Evolutionary conservation across 2,113 vertebrate genomes (phyloP), one percentile per base, ranked within the genome.

Genomic region (Buteo buteo): DNA sequence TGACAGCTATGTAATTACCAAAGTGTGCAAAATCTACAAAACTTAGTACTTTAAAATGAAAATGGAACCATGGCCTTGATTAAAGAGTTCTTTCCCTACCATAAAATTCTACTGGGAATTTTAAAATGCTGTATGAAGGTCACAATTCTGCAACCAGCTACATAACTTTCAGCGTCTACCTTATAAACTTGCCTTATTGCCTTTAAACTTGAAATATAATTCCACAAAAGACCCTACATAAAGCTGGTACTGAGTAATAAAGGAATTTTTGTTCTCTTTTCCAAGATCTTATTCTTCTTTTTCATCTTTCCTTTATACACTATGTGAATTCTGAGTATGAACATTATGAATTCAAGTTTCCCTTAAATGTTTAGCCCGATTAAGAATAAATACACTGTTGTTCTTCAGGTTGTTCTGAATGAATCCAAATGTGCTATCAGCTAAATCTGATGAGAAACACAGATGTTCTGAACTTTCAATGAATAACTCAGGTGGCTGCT

Each of bases 361-460:
- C 21, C 28, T 87, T 80, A 80, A 82, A 82, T 16, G 9, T 38
- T 22, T 80, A 79, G 44, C 26, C 40, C 2, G 6, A 87, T 95
- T 85, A 90, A 77, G 49, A 85, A 89, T 76, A 92, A 92, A 94
- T 45, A 40, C 11, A 36, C 20, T 61, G 18, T 42, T 82, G 6
- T 67, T 79, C 31, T 85, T 87, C 34, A 54, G 34, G 17, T 72
- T 85, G 52, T 45, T 80, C 32, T 89, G 71, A 87, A 94, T 90
- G 6, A 95, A 85, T 85, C n/a, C 38, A 91, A 90, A 87, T 80
- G 5, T 72, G n/a, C 7, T 91, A 62, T 80, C 93, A 91, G 32
- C 32, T 84, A 95, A 70, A 91, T 90, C 40, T 94, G 49, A 90
- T 73, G 38, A 91, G 81, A 77, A 82, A 90, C 86, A 96, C 77